A percentile compares a stretch with the other conserved stretches of the same genome.
Evolutionary conservation across 2,797 vertebrate species (phyloP).

Genomic region (Peromyscus attwateri): DNA sequence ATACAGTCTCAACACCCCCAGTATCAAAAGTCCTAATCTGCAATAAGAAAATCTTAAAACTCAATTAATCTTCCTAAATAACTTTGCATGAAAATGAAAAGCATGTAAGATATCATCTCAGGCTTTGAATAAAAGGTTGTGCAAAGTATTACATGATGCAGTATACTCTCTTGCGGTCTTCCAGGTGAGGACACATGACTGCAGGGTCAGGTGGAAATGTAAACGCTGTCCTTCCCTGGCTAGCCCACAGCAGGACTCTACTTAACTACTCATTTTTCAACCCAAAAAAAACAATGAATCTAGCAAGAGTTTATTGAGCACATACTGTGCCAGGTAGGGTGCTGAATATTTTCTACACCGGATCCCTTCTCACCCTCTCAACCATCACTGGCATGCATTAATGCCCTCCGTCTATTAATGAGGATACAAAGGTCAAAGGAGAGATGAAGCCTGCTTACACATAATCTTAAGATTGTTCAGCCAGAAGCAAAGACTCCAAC

Average conservation of each 20-base stretch:
- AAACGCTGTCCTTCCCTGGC: not conserved
- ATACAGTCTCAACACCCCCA: not conserved
- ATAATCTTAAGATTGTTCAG: not conserved
- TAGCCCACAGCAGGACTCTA: not conserved
- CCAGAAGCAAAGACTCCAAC: not conserved
- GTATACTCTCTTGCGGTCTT: not conserved
- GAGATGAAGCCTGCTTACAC: not conserved
- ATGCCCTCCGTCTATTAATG: not conserved
- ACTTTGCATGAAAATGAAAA: constrained; percentile 18
- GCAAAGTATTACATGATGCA: not conserved
- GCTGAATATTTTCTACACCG: not conserved
- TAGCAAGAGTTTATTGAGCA: not conserved
- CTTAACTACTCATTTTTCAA: not conserved
- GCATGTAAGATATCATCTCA: not conserved
- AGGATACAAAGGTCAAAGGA: not conserved
- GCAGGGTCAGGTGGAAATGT: no score
- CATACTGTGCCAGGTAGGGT: not conserved
- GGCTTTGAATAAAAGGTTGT: not conserved
- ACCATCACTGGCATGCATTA: fast-evolving
- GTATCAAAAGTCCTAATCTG: not conserved
- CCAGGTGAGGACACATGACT: not conserved
- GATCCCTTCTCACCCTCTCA: no score
- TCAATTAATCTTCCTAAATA: not conserved
- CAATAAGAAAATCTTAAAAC: not conserved
- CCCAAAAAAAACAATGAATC: not conserved